A percentile compares a stretch with the other conserved stretches of the same genome.
phyloP scores from a whole-genome alignment of 2,888 invertebrate species.

The Drosophila meridionalis region DNA sequence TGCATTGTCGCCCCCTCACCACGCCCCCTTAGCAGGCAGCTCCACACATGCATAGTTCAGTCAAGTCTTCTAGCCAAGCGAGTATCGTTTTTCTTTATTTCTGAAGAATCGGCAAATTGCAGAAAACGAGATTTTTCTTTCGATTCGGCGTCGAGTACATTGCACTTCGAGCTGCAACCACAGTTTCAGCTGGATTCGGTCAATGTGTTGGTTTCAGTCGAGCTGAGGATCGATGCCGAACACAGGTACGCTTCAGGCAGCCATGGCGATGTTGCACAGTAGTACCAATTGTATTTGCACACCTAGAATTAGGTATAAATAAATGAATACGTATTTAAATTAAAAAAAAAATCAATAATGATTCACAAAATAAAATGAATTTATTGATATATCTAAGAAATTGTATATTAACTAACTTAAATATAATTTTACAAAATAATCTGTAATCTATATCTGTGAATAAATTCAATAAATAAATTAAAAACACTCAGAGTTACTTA shows the following conservation, averaged over 20 bases:
- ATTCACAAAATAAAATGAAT: too few species aligned
- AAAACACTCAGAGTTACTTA: too few species aligned
- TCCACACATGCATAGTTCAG: constrained; percentile 10
- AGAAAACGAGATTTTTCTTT: constrained; percentile 74
- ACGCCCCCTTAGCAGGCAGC: not conserved
- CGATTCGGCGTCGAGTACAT: constrained; percentile 68
- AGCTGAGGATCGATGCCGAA: constrained; percentile 59
- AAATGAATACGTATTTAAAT: not conserved
- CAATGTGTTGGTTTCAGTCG: constrained; percentile 38
- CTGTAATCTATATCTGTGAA: too few species aligned
- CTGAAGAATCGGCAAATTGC: constrained; percentile 76
- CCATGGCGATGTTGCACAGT: constrained; percentile 39
- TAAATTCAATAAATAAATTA: too few species aligned
- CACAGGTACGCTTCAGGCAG: constrained; percentile 52
- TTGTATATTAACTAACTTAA: too few species aligned
- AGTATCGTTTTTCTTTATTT: constrained; percentile 66
- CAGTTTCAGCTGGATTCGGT: constrained; percentile 54
- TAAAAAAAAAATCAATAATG: too few species aligned
- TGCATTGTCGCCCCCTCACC: constrained; percentile 4
- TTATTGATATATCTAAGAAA: too few species aligned
- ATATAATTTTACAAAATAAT: too few species aligned
- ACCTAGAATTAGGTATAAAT: not conserved
- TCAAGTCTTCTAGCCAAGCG: constrained; percentile 59
- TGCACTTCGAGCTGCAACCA: constrained; percentile 62
- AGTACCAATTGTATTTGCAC: not conserved